A percentile compares a stretch with the other conserved stretches of the same genome.
phyloP scores from a whole-genome alignment of 2,113 vertebrate genomes.

The Malurus elegans region DNA sequence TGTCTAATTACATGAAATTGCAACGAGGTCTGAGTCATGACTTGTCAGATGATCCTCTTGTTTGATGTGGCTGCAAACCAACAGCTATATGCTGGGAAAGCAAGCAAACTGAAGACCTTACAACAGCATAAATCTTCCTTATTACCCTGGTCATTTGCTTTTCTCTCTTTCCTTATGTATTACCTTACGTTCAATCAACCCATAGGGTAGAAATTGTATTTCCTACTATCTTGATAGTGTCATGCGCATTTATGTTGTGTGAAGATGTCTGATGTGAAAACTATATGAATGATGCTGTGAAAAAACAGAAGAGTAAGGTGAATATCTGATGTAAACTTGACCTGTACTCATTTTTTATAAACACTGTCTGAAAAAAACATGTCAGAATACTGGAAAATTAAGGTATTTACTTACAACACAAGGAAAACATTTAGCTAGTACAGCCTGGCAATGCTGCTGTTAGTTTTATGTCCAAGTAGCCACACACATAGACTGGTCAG shows the following conservation, averaged over 20 bases:
- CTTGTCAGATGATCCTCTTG: constrained; percentile 4
- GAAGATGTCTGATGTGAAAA: background rate
- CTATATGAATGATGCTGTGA: background rate
- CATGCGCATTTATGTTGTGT: background rate
- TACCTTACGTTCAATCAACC: background rate
- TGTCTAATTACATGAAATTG: background rate
- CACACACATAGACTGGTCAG: background rate
- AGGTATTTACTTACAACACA: background rate
- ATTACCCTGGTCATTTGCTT: background rate
- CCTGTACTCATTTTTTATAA: background rate
- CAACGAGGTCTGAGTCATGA: background rate
- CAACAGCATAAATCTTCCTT: background rate
- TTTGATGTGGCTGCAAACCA: constrained; percentile 13
- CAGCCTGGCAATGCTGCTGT: background rate
- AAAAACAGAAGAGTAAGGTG: background rate
- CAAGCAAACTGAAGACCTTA: background rate
- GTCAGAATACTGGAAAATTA: background rate
- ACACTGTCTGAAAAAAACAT: background rate
- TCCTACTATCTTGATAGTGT: background rate
- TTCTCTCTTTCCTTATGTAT: background rate
- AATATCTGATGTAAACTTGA: background rate
- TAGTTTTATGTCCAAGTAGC: background rate
- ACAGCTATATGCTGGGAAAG: background rate
- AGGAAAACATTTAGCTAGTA: background rate
- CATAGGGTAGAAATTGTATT: background rate